These are phyloP conservation scores for Sesamia nonagrioides DNA, from an alignment of 1,140 invertebrate species.

Conservation along the genomic window DNA sequence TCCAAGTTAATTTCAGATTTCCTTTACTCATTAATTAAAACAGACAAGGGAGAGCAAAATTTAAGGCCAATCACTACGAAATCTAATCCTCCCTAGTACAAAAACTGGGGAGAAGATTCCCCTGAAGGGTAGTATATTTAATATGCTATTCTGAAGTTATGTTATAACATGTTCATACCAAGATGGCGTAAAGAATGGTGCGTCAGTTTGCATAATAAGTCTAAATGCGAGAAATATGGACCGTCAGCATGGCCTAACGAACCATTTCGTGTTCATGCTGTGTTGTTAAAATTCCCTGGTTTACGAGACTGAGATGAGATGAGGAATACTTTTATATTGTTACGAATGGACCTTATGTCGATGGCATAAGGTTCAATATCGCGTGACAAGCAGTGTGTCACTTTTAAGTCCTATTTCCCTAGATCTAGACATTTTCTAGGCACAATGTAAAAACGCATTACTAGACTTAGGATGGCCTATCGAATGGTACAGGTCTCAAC, in stretches of 20 bases:
- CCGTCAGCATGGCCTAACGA: constrained; percentile 2
- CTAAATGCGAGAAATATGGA: constrained; percentile 8
- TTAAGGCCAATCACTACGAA: neutral
- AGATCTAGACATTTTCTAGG: too few species aligned
- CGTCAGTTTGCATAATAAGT: constrained; percentile 26
- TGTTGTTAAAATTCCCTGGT: neutral
- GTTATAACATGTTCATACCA: constrained; percentile 11
- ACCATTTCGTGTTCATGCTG: neutral
- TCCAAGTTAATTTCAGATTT: neutral
- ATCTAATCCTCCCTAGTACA: constrained; percentile 3
- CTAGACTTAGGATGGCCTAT: too few species aligned
- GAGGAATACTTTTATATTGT: too few species aligned
- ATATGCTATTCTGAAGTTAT: neutral
- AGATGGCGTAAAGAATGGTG: constrained; percentile 10
- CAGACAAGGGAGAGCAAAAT: neutral
- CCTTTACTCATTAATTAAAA: neutral
- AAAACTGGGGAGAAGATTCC: constrained; percentile 14
- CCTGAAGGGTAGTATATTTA: constrained; percentile 21
- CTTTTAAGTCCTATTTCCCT: too few species aligned
- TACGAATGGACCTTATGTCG: too few species aligned
- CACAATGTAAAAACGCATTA: too few species aligned
- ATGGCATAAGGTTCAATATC: too few species aligned
- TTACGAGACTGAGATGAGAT: too few species aligned
- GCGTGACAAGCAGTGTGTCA: too few species aligned
- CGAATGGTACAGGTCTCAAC: too few species aligned